These are phyloP conservation scores for Sceliomorpha sp. DNA, from an alignment of 2,888 invertebrate genomes.

Conservation along the genomic window DNA sequence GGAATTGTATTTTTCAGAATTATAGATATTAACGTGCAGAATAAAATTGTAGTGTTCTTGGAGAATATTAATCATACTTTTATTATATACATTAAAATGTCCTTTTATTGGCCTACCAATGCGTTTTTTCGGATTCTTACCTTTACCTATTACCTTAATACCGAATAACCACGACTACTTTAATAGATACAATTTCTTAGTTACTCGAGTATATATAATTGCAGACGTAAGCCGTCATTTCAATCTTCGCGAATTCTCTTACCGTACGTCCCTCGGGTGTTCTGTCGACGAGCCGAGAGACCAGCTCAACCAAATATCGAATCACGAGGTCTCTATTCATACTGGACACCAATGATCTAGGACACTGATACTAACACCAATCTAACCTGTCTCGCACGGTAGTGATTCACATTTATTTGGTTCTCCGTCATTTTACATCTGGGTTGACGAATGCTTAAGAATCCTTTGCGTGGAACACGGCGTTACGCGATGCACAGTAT, in stretches of 20 bases:
- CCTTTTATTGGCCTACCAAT: too few species aligned
- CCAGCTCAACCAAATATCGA: conserved; percentile 5
- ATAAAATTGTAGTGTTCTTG: too few species aligned
- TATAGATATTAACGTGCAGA: too few species aligned
- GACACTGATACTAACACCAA: conserved; percentile 15
- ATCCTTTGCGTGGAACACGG: conserved; percentile 14
- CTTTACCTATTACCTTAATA: too few species aligned
- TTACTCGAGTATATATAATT: not conserved
- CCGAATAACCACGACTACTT: too few species aligned
- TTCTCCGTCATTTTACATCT: conserved; percentile 44
- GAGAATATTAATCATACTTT: too few species aligned
- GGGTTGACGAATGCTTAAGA: conserved; percentile 25
- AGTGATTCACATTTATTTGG: conserved; percentile 43
- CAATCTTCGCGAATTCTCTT: not conserved
- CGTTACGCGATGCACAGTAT: too few species aligned
- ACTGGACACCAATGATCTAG: conserved; percentile 21
- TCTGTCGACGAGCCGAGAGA: not conserved
- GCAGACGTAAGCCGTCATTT: not conserved
- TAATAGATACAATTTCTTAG: too few species aligned
- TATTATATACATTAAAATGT: too few species aligned
- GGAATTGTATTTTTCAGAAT: too few species aligned
- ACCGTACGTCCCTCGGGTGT: not conserved
- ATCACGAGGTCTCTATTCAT: conserved; percentile 1
- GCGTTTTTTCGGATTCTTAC: too few species aligned
- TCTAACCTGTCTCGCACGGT: conserved; percentile 50